These are phyloP conservation scores for Anolis carolinensis DNA, from an alignment of 2,113 vertebrate genomes.

Conservation along the genomic window DNA sequence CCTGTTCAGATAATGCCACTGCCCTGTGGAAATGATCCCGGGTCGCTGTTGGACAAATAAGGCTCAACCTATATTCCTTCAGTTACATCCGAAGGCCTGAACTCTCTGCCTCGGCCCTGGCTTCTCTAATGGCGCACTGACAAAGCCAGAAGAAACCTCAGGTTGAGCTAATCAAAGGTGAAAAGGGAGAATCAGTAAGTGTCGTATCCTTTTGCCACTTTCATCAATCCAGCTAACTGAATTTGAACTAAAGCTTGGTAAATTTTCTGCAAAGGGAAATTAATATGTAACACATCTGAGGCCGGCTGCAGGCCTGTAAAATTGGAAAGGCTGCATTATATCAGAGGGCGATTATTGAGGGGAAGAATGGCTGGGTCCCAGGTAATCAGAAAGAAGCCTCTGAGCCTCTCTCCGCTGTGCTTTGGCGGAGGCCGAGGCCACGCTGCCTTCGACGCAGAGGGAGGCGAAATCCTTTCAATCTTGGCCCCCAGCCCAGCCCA, in stretches of 20 bases:
- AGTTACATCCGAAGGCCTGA: slow-evolving; percentile 72
- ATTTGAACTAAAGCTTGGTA: slow-evolving; percentile 90
- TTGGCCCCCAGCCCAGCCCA: slow-evolving; percentile 77
- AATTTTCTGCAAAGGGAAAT: slow-evolving; percentile 93
- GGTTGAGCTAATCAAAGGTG: slow-evolving; percentile 99
- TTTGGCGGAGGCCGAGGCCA: slow-evolving; percentile 77
- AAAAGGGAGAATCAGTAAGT: slow-evolving; percentile 97
- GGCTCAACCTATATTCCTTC: slow-evolving; percentile 67
- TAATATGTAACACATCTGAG: slow-evolving; percentile 98
- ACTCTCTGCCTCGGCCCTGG: slow-evolving; percentile 72
- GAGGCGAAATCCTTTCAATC: slow-evolving; percentile 76
- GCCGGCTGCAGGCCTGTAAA: slow-evolving; percentile 79
- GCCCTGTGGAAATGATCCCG: slow-evolving; percentile 68
- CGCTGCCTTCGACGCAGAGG: slow-evolving; percentile 60
- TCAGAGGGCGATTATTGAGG: slow-evolving; percentile 84
- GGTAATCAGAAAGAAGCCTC: slow-evolving; percentile 91
- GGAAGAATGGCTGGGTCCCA: slow-evolving; percentile 84
- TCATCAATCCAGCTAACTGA: slow-evolving; percentile 99
- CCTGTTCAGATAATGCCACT: slow-evolving; percentile 67
- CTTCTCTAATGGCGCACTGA: slow-evolving; percentile 86
- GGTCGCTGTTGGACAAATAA: slow-evolving; percentile 70
- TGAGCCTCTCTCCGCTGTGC: slow-evolving; percentile 74
- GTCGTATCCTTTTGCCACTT: slow-evolving; percentile 96
- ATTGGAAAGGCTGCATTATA: slow-evolving; percentile 86
- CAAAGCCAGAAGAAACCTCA: slow-evolving; percentile 85